A percentile compares a stretch with the other conserved stretches of the same genome.
Conservation (phyloP, 2,113 vertebrate species). For the Helogale parvula region DNA sequence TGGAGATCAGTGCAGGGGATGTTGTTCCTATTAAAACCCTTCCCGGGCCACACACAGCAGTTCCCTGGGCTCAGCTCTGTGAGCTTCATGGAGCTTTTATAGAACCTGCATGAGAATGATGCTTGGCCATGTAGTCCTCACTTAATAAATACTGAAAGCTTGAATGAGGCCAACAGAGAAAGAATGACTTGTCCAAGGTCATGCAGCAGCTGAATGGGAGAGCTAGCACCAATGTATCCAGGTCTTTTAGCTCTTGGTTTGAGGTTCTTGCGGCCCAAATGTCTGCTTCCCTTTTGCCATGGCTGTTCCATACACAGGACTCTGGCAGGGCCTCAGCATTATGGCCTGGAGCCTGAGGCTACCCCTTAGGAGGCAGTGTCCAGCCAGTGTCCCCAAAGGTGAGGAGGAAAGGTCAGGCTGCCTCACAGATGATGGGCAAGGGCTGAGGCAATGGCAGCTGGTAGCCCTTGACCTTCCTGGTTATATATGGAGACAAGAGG, state of each 20-base stretch:
- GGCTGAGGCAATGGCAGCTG: background rate
- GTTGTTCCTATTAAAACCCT: background rate
- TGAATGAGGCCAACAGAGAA: background rate
- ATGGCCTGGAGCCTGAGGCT: background rate
- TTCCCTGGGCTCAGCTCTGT: background rate
- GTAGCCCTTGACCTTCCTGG: background rate
- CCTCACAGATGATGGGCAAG: background rate
- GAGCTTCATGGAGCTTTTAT: background rate
- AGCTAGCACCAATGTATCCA: background rate
- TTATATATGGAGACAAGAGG: background rate
- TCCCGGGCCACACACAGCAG: background rate
- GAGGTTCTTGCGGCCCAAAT: background rate
- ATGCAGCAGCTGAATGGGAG: background rate
- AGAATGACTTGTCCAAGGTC: conserved; percentile 63
- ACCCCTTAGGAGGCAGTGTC: background rate
- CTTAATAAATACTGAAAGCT: background rate
- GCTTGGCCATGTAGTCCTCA: background rate
- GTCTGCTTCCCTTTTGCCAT: background rate
- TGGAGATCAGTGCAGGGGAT: background rate
- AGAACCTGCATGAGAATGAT: background rate
- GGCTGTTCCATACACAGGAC: background rate
- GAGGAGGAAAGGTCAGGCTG: background rate
- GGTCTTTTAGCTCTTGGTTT: background rate
- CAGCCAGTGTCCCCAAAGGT: background rate
- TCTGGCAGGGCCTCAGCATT: background rate